A percentile compares a stretch with the other conserved stretches of the same genome.
Conservation (phyloP, 1,140 invertebrate genomes). For the Choristoneura fumiferana region DNA sequence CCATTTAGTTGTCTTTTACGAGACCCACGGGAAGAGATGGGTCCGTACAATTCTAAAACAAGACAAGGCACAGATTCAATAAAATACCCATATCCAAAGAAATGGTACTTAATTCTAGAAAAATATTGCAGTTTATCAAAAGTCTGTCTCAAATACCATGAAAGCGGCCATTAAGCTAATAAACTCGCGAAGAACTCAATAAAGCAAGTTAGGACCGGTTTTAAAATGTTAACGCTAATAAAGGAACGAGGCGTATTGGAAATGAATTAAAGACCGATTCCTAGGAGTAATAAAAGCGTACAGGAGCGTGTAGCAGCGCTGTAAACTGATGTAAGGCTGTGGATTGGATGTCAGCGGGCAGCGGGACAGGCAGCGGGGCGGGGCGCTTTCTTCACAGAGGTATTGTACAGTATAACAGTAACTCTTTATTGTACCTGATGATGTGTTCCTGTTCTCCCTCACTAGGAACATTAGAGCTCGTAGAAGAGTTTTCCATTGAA, state of each 20-base stretch:
- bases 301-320: background rate
- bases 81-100: background rate
- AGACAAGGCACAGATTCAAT: too few species aligned
- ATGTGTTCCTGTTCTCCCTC: too few species aligned
- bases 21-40: too few species aligned
- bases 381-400: too few species aligned
- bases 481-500: too few species aligned
- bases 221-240: background rate
- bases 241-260: slow-evolving; percentile 5
- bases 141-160: background rate
- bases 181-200: background rate
- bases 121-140: background rate
- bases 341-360: background rate
- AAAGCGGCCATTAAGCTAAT: background rate
- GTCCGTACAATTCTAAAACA: too few species aligned
- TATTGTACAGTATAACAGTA: too few species aligned
- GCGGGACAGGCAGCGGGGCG: too few species aligned
- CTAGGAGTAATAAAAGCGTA: slow-evolving; percentile 5
- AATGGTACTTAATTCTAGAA: background rate
- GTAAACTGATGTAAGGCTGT: slow-evolving; percentile 9
- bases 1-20: too few species aligned
- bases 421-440: too few species aligned
- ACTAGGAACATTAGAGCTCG: too few species aligned
- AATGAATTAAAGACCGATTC: slow-evolving; percentile 17
- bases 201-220: slow-evolving; percentile 4